Percentiles rank a stretch among this genome's conserved stretches.
phyloP scores from a whole-genome alignment of 2,888 invertebrate species.

The Hyppa rectilinea region DNA sequence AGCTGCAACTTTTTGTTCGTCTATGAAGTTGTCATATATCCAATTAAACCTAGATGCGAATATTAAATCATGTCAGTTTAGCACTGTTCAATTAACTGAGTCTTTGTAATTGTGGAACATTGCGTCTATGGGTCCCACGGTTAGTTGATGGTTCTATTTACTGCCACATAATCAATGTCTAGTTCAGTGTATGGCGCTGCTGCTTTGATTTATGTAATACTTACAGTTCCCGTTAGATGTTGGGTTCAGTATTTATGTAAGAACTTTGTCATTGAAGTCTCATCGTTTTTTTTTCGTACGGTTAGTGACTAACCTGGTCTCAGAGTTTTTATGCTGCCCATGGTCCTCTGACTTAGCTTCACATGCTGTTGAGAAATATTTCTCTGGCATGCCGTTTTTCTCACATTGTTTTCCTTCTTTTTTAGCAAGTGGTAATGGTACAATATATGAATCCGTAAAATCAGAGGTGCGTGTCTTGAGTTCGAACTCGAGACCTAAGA shows the following conservation, averaged over 20 bases:
- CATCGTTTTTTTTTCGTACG: no score
- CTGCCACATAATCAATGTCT: slow-evolving; percentile 70
- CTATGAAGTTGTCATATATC: slow-evolving; percentile 51
- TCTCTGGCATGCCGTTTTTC: no score
- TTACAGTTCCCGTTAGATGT: slow-evolving; percentile 29
- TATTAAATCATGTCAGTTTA: slow-evolving; percentile 52
- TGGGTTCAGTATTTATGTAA: slow-evolving; percentile 4
- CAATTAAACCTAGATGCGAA: slow-evolving; percentile 45
- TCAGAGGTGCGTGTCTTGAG: no score
- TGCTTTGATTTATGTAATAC: slow-evolving; percentile 41
- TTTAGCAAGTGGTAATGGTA: no score
- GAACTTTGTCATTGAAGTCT: slow-evolving; percentile 6
- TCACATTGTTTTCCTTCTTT: no score
- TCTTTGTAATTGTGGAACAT: slow-evolving; percentile 71
- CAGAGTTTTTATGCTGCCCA: no score
- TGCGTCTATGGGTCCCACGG: slow-evolving; percentile 74
- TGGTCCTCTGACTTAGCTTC: no score
- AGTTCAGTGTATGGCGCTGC: slow-evolving; percentile 75
- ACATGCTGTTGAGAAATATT: no score
- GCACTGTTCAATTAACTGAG: slow-evolving; percentile 56
- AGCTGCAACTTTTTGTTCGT: slow-evolving; percentile 26
- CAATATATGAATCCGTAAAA: no score
- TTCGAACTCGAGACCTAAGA: no score
- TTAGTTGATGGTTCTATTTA: slow-evolving; percentile 68
- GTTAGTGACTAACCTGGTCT: no score